A percentile compares a stretch with the other conserved stretches of the same genome.
phyloP scores from a whole-genome alignment of 2,113 vertebrate species.

The Calypte anna region DNA sequence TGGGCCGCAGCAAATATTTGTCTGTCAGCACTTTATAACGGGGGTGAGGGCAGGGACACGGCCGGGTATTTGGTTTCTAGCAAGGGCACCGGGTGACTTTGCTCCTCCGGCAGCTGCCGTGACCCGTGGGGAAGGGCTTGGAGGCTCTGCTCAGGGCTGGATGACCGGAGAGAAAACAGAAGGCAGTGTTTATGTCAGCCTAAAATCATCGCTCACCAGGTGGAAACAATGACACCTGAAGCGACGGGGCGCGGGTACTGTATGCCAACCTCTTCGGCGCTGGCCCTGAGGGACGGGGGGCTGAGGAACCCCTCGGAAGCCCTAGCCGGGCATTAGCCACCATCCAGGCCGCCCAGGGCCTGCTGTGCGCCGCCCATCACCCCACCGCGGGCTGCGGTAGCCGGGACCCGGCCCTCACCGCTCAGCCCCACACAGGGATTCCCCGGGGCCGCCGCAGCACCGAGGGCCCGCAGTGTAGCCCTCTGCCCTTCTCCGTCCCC shows the following conservation, averaged over 20 bases:
- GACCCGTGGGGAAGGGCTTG: fast-evolving
- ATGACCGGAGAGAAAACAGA: no score
- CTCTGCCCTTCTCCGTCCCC: background rate
- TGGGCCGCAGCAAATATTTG: slow-evolving; percentile 23
- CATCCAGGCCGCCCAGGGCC: background rate
- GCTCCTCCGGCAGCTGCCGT: background rate
- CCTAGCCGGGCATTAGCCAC: background rate
- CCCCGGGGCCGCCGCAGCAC: fast-evolving
- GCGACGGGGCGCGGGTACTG: background rate
- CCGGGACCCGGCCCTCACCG: background rate
- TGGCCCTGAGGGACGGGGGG: background rate
- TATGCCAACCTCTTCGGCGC: background rate
- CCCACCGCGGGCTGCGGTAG: background rate
- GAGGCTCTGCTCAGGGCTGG: background rate
- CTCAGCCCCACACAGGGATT: background rate
- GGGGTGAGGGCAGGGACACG: background rate
- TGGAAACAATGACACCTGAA: background rate
- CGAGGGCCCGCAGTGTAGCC: background rate
- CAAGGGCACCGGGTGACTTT: background rate
- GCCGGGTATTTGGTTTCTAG: background rate
- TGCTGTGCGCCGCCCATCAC: background rate
- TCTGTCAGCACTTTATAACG: slow-evolving; percentile 38
- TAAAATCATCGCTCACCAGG: background rate
- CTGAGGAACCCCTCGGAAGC: no score
- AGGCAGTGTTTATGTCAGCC: background rate